Evolutionary conservation across 2,113 vertebrate genomes (phyloP).

Genomic region (Tyrannus savana): DNA sequence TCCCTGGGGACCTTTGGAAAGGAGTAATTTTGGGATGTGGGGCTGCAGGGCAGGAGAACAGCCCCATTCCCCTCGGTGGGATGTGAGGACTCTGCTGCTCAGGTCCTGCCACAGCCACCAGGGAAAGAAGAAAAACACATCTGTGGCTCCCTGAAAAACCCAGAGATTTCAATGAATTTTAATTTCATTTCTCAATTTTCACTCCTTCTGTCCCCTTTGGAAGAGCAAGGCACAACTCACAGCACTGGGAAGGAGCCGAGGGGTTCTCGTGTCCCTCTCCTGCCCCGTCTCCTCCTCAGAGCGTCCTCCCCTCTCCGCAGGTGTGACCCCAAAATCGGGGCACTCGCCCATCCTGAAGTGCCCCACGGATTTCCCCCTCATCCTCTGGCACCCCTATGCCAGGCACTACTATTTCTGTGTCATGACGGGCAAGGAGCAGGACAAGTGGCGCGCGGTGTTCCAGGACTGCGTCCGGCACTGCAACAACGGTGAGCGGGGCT

Average conservation of each 20-base stretch:
- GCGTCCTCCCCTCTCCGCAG: slow-evolving; percentile 51
- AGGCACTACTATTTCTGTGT: slow-evolving; percentile 92
- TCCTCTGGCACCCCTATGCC: slow-evolving; percentile 93
- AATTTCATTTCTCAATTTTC: neutral
- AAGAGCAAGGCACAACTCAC: neutral
- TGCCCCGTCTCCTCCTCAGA: neutral
- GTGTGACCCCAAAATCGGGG: slow-evolving; percentile 77
- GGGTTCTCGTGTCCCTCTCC: neutral
- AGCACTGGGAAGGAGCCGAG: neutral
- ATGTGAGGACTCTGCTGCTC: neutral
- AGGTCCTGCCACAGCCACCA: rapidly evolving
- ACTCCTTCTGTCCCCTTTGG: neutral
- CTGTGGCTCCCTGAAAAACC: rapidly evolving
- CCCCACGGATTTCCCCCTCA: slow-evolving; percentile 84
- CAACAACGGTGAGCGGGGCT: slow-evolving; percentile 83
- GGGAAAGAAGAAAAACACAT: neutral
- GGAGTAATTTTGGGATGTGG: neutral
- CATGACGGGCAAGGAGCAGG: slow-evolving; percentile 91
- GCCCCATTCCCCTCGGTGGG: rapidly evolving
- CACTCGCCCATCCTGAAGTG: slow-evolving; percentile 83
- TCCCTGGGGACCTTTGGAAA: neutral
- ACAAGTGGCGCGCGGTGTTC: slow-evolving; percentile 91
- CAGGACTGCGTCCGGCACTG: slow-evolving; percentile 91
- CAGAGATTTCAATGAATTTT: neutral
- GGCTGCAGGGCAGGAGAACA: neutral